Base-by-base conservation (phyloP, 1,140 invertebrate genomes). In the Aphelenchoides avenae region DNA sequence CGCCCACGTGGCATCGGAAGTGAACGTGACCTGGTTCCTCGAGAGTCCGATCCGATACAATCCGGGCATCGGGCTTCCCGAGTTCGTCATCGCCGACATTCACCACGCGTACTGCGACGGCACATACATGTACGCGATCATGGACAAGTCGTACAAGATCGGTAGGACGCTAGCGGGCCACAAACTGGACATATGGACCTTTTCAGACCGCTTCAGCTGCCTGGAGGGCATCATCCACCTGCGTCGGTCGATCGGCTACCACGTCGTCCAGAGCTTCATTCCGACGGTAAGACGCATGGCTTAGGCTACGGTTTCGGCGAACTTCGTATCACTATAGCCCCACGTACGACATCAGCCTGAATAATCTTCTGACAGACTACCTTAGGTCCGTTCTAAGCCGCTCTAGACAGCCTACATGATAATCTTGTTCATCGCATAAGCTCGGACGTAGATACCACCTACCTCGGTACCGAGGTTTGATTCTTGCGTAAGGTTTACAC, bases 181-280 rank as follows among this genome's bases (percentile, higher is more conserved):
- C n/a, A n/a, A n/a, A n/a, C n/a, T n/a, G n/a, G n/a, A n/a, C n/a
- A n/a, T n/a, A n/a, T n/a, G n/a, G n/a, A 49, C 5, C 20, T 60
- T 71, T 77, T 5, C 69, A 85, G 84, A 83, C 15, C 82, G 83
- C 67, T 85, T 84, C 77, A 83, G 81, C 58, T 84, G 83, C 57
- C 71, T 85, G 6, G 79, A 81, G n/a, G 82, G 87, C 0, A 86
- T 85, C 73, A 87, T 90, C 69, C 83, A 64, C 84, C 88, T 91
- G 64, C 86, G 88, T 69, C 82, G 88, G 18, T 85, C 88, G 76
- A 87, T 90, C 26, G 87, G 87, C 6, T 87, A 89, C 73, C 87
- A 89, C 74, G 73, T 91, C 6, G 88, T 89, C 55, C 88, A 89
- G 75, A 88, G 87, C 0, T 91, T 89, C 77, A 86, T 88, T 1